Evolutionary conservation across 2,797 vertebrate genomes (phyloP), one percentile per base, ranked within the genome.

Genomic region (Antrozous pallidus): DNA sequence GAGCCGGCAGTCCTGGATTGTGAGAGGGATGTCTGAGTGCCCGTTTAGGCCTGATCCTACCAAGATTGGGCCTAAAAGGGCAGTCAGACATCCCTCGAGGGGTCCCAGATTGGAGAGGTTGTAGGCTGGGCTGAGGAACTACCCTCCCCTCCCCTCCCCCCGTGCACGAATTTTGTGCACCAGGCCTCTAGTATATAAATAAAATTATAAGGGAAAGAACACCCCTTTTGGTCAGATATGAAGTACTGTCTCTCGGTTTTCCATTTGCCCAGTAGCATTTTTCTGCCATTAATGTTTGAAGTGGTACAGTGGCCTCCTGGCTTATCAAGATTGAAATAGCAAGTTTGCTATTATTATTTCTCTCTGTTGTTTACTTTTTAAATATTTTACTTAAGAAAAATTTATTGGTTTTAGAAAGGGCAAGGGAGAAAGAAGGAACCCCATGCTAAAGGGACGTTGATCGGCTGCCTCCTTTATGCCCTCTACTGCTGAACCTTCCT

Each of bases 251-350:
- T 74, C 31, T 31, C 51, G 67, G 87, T 94, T 94, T 91, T 49
- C 33, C 17, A 2, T 73, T 92, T 90, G 40, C 38, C 42, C 12
- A 33, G 4, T 74, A 86, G 36, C 31, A 38, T 65, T 91, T 88
- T 95, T 71, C 75, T 86, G 63, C 61, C 54, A 8, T 74, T 93
- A 33, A 54, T 90, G 38, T 71, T 79, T 79, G 42, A 82, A 84
- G 8, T 77, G 22, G 71, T 92, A 67, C 90, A 83, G 17, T 94
- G 33, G 28, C 26, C 22, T 94, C 8, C 28, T 87, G 65, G 22
- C 22, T 78, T 42, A 88, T 63, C n/a, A 80, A 82, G 42, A 82
- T 63, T 74, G 31, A 79, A 86, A 9, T 92, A 93, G 58, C 74
- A 65, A 78, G 17, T 88, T 95, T 74, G 54, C 49, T 70, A 3